A percentile compares a stretch with the other conserved stretches of the same genome.
Conservation (phyloP, 2,888 invertebrate genomes). For the Trachelus tabidus region DNA sequence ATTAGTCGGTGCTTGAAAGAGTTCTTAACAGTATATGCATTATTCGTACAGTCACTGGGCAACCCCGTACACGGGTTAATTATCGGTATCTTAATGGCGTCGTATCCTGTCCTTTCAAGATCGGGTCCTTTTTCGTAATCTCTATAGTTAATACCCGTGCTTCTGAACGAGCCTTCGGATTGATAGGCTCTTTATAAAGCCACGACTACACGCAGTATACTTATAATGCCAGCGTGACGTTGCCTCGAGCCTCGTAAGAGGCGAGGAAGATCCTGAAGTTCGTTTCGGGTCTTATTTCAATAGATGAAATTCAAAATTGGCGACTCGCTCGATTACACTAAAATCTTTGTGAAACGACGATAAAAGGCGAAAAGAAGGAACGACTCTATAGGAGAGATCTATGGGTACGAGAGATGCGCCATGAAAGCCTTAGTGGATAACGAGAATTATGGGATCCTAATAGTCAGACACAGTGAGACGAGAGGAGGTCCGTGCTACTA, state of each 20-base stretch:
- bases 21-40: not conserved
- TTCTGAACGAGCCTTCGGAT: not conserved
- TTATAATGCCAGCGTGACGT: too few species aligned
- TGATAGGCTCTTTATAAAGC: not conserved
- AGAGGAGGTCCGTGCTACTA: constrained; percentile 29
- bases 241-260: too few species aligned
- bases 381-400: not conserved
- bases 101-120: not conserved
- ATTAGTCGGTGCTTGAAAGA: not conserved
- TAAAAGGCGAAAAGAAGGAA: not conserved
- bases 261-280: too few species aligned
- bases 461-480: constrained; percentile 16
- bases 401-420: not conserved
- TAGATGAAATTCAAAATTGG: not conserved
- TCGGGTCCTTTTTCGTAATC: not conserved
- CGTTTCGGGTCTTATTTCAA: not conserved
- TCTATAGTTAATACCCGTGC: not conserved
- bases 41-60: not conserved
- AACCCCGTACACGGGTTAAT: not conserved
- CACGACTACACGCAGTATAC: not conserved
- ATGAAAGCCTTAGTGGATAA: not conserved
- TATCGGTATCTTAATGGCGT: not conserved
- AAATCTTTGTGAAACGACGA: not conserved
- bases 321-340: not conserved
- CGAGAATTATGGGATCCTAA: not conserved